Evolutionary conservation across 1,140 invertebrate genomes (phyloP), one percentile per base, ranked within the genome.

Genomic region (Cheumatopsyche charites): DNA sequence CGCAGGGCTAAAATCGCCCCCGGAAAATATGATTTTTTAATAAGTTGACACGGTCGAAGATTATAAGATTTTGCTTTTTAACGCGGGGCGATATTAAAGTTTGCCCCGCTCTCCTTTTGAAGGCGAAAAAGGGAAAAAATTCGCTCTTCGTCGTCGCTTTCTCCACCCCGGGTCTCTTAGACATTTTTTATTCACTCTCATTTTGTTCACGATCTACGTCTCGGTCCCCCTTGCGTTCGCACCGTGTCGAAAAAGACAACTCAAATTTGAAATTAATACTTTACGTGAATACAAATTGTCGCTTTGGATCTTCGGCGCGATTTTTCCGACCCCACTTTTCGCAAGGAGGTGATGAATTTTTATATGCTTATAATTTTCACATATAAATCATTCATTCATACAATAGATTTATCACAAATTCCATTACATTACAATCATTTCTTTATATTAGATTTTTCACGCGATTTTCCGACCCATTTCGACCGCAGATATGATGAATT

Each of bases 21-120:
- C 63, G 36, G 45, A 61, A 73, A 73, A 73, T 70, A 73, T 73
- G 67, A 55, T 73, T 73, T 73, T 67, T 70, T 73, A 73, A 73
- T 73, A 67, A 73, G 61, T 73, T 73, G 72, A 73, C 72, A 67
- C 72, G 67, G 67, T 66, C 67, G 72, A 69, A 69, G 55, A 69
- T 69, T 68, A 73, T 65, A 62, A 70, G 66, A 70, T 73, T 70
- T 73, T 66, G 29, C 62, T 62, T 47, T 47, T 47, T 70, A 70
- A 62, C 42, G 29, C 55, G 55, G 47, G 58, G 42, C 62, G 29
- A 63, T 63, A 63, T 63, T 63, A 63, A 63, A 63, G 62, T 63
- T 63, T 41, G 29, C 62, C 12, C 13, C 62, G 26, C 41, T 13
- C n/a, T 29, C 62, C 9, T 36, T 36, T 9, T 3, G 29, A 9